phyloP scores from a whole-genome alignment of 92 coral and sea anemone species.

The Siderastrea radians region DNA sequence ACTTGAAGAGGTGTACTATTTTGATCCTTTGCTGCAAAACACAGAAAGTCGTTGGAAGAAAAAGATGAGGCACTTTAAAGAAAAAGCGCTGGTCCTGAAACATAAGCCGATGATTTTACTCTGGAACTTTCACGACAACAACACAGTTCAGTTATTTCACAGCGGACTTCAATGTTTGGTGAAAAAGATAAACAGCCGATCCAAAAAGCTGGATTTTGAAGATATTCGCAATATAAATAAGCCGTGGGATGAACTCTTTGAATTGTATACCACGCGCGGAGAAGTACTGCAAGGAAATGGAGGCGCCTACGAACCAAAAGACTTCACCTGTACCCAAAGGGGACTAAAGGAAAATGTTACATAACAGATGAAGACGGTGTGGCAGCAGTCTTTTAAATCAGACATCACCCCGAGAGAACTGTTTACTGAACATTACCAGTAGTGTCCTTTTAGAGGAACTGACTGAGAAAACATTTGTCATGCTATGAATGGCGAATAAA shows the following conservation, averaged over 20 bases:
- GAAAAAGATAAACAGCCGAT: slow-evolving; percentile 26
- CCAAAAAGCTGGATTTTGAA: slow-evolving; percentile 20
- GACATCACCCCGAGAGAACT: too few species aligned
- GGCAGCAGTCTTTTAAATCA: too few species aligned
- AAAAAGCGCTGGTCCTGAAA: slow-evolving; percentile 35
- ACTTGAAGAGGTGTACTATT: slow-evolving; percentile 74
- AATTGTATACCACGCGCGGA: slow-evolving; percentile 26
- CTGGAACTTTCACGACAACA: background rate
- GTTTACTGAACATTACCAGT: too few species aligned
- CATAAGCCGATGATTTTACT: slow-evolving; percentile 21
- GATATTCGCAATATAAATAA: slow-evolving; percentile 43
- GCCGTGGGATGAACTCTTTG: slow-evolving; percentile 70
- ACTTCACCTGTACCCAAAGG: too few species aligned
- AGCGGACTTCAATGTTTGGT: slow-evolving; percentile 26
- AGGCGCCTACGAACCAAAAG: too few species aligned
- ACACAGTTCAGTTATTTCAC: slow-evolving; percentile 9
- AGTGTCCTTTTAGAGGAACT: too few species aligned
- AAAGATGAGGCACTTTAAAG: slow-evolving; percentile 38
- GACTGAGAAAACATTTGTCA: too few species aligned
- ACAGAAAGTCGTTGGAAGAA: slow-evolving; percentile 41
- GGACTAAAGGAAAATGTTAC: too few species aligned
- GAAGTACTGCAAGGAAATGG: background rate
- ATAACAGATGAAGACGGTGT: too few species aligned
- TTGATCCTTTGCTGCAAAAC: slow-evolving; percentile 22
- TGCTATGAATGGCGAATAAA: too few species aligned